Base-by-base conservation (phyloP, 2,888 invertebrate species). In the Chironomus tentans region DNA sequence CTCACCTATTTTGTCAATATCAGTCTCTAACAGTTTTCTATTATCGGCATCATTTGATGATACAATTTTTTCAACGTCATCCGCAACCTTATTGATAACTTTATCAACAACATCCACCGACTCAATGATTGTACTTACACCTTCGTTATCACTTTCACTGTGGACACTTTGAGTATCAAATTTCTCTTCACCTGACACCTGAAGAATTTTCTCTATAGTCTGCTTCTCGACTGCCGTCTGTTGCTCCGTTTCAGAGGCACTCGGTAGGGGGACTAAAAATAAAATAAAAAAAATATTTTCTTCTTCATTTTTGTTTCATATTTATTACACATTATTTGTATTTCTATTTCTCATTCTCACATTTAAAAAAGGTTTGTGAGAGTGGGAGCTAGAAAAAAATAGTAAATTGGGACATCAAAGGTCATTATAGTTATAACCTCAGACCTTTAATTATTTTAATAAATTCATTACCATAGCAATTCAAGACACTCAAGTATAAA, bases 221-320 rank as follows among this genome's bases (percentile, higher is more conserved):
- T 68, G 18, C 47, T 50, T 62, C 70, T 76, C 73, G 38, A 69
- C 65, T 73, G 69, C 75, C 61, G 76, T 76, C 69, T 69, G 48
- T 78, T 82, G 82, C 79, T 83, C 83, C 78, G 80, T 80, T 78
- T 80, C 81, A 81, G 82, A 82, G 80, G 83, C 82, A 79, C 83
- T 83, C 79, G 84, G 84, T 80, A 84, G 81, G 80, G 84, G 83
- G 82, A 84, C 84, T 84, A 78, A 21, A 80, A 80, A 77, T 76
- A 77, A 76, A 18, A 69, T 47, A 21, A 21, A 50, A 73, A 18
- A 38, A 38, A 70, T 62, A 18, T 69, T 62, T 24, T 73, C 24
- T 24, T 74, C 22, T 61, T 68, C 6, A 15, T 50, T 56, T 56
- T 15, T 56, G 4, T 15, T 15, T 56, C 56, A 15, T 12, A 56